These are phyloP conservation scores for Melieria picta DNA, from an alignment of 2,888 invertebrate species.

Conservation along the genomic window DNA sequence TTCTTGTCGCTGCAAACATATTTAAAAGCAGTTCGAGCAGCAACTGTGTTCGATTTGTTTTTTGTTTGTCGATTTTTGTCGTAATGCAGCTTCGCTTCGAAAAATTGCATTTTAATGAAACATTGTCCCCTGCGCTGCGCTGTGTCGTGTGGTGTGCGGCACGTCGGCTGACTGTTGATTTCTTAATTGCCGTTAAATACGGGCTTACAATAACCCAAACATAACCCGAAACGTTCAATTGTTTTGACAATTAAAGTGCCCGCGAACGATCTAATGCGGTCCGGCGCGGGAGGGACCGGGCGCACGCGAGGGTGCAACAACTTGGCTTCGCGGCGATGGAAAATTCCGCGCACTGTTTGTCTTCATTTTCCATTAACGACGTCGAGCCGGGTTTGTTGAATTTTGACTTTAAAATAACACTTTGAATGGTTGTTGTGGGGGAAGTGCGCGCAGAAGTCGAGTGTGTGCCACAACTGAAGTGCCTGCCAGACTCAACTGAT, in stretches of 20 bases:
- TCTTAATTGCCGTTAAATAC: slow-evolving; percentile 32
- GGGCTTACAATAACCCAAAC: slow-evolving; percentile 13
- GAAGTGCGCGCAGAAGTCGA: too few species aligned
- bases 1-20: background rate
- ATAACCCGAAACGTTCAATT: slow-evolving; percentile 25
- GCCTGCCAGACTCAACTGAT: too few species aligned
- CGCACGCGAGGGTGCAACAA: too few species aligned
- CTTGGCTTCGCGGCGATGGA: too few species aligned
- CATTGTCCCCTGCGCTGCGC: background rate
- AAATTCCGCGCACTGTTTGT: too few species aligned
- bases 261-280: too few species aligned
- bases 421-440: too few species aligned
- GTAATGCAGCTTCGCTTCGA: background rate
- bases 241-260: slow-evolving; percentile 29
- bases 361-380: too few species aligned
- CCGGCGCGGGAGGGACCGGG: too few species aligned
- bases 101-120: slow-evolving; percentile 13
- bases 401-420: too few species aligned
- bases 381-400: too few species aligned
- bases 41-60: background rate
- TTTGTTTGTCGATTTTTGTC: background rate
- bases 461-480: too few species aligned
- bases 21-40: background rate
- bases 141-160: slow-evolving; percentile 11
- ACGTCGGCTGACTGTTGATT: slow-evolving; percentile 24